Evolutionary conservation across 2,888 invertebrate species (phyloP), one percentile per base, ranked within the genome.

Genomic region (Mechanitis messenoides): DNA sequence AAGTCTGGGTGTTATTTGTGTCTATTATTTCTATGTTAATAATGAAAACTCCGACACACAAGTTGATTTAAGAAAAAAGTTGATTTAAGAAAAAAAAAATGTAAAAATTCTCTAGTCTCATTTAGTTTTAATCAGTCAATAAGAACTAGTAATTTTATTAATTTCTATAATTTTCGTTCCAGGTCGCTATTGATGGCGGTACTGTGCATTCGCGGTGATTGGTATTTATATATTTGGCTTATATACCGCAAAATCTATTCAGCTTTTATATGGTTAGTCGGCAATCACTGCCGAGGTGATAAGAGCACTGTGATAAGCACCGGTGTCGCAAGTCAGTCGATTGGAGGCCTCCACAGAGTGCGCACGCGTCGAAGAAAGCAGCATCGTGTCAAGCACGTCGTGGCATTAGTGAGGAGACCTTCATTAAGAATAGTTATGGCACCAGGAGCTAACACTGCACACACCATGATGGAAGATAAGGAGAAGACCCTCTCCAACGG

Each of bases 381-480:
- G 71, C 75, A 81, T 70, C 81, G 85, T 63, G 74, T 74, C 35
- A 90, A 87, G 74, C 84, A 87, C 71, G 80, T 83, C 67, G 83
- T 87, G 69, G 86, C 88, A 68, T 79, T 89, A 74, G 80, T 84
- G 64, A 81, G 87, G 68, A 87, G 87, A 85, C 83, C 85, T 66
- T 88, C 88, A 64, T 71, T 87, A 60, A 84, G 87, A 73, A 87
- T 87, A 68, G 88, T 85, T 33, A 92, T 92, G 92, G 91, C 92
- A 74, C 92, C 92, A 56, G 90, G 89, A 84, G 87, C 91, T 58
- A 87, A 86, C 74, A 90, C 92, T 65, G 90, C 91, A 65, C 91
- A 91, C 72, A 74, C 87, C 47, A 90, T 91, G 90, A 85, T 89
- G 83, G 91, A 89, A 71, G 91, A 91, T 74, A 91, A 90, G 75